Base-by-base conservation (phyloP, 1,140 invertebrate species). In the Zaprionus davidi region DNA sequence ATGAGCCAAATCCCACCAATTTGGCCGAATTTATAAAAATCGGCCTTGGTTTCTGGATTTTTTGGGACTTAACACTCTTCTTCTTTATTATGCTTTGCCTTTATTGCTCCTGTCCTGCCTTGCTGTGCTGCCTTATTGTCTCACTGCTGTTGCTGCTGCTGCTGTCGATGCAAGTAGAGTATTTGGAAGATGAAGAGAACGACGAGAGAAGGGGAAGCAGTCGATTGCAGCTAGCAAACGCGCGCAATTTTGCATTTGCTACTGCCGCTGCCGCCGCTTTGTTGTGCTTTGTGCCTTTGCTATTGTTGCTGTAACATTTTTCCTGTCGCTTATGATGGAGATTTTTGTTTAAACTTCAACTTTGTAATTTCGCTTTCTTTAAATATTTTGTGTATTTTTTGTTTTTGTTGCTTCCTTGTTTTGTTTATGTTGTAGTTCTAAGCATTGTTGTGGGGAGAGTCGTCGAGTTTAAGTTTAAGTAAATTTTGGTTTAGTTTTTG, bases 11-110 rank as follows among this genome's bases (percentile, higher is more conserved):
- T 78, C 66, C 66, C 71, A 65, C 71, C 64, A 77, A 79, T 77
- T 66, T 44, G 71, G 68, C 79, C 71, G 59, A 65, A 75, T 72
- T 68, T 20, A 22, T 46, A 60, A 58, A 44, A 64, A 58, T 76
- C 90, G 87, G 90, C 81, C 82, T 88, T 84, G 76, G 76, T 49
- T 77, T 20, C 46, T 51, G 46, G 46, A 51, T 24, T 24, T 13
- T 31, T 34, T 34, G 62, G 79, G 78, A 69, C 71, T 65, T 38
- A 26, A 22, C 20, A 22, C 6, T 51, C 12, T 24, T 24, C 22
- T 24, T 51, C 9, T 49, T 22, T 3, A 12, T 51, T 11, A 12
- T 20, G n/a, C 44, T 46, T 20, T 51, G 13, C 11, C 4, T 22
- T 20, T 51, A 34, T 38, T 53, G 26, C 56, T 76, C 4, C 15